Conservation (phyloP, 2,797 vertebrate species). For the Sebastes elongatus region DNA sequence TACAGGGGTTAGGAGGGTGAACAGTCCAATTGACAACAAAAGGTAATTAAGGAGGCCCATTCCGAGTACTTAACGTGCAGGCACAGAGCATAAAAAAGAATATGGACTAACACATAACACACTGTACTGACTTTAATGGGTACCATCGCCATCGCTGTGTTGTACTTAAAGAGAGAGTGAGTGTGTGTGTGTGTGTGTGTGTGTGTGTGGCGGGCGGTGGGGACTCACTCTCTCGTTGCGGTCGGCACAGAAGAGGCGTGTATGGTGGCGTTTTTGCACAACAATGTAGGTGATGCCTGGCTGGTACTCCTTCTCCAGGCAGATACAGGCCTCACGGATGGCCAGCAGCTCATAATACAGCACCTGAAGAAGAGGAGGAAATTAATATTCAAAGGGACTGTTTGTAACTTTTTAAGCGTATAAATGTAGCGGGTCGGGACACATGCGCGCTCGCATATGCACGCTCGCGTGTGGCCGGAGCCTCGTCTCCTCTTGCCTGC, state of each 20-base stretch:
- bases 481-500: too few species aligned
- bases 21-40: slow-evolving; percentile 48
- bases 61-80: slow-evolving; percentile 40
- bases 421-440: too few species aligned
- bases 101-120: slow-evolving; percentile 25
- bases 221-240: slow-evolving; percentile 95
- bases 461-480: too few species aligned
- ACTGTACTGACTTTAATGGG: slow-evolving; percentile 31
- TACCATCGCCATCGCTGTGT: neutral
- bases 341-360: slow-evolving; percentile 98
- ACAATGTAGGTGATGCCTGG: slow-evolving; percentile 99
- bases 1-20: slow-evolving; percentile 56
- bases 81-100: slow-evolving; percentile 23
- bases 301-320: slow-evolving; percentile 98
- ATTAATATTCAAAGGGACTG: too few species aligned
- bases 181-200: neutral
- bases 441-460: too few species aligned
- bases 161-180: neutral
- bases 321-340: slow-evolving; percentile 98
- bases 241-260: slow-evolving; percentile 96
- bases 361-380: slow-evolving; percentile 80
- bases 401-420: too few species aligned
- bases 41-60: slow-evolving; percentile 61
- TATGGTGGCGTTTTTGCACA: slow-evolving; percentile 98
- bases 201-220: neutral